Evolutionary conservation across 2,113 vertebrate genomes (phyloP), one percentile per base, ranked within the genome.

Genomic region (Microcebus griseorufus): DNA sequence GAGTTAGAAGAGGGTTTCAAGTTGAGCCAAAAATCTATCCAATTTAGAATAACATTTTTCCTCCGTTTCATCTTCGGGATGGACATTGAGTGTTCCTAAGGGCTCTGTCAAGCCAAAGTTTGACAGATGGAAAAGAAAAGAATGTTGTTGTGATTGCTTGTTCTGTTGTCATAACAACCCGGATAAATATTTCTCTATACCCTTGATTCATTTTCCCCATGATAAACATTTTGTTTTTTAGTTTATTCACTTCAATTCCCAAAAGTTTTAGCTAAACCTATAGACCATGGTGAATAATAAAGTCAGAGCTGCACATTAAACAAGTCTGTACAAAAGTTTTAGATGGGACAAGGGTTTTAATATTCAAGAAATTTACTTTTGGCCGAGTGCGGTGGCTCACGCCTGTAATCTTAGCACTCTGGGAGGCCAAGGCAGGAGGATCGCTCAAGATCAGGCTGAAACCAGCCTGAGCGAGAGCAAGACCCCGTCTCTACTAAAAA

Each of bases 21-120:
- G 96, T 97, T 73, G 95, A 98, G 98, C 98, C 98, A 98, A 98
- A 97, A 98, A 97, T 97, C 96, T 96, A 79, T 98, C 98, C 97
- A 94, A 97, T 97, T 81, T 98, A 96, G 85, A 97, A 94, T 95
- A 98, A 97, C 95, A 97, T 92, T 93, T 97, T 92, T 96, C 34
- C 29, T 96, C 81, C 65, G 82, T 98, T 98, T 98, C 97, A 97
- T 98, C 98, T 98, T 97, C 84, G 95, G 97, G 95, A 92, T 98
- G 97, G 94, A 94, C 85, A 37, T 1, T 45, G 96, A 96, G 90
- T 98, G 97, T 98, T 95, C 97, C 97, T 93, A 96, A 98, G 98
- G 93, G 89, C 94, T 75, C 81, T 95, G 98, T 98, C 97, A 97
- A 97, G 97, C 97, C 90, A 32, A 81, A 96, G 60, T 95, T 97